A percentile compares a stretch with the other conserved stretches of the same genome.
These are phyloP conservation scores for Mustelus asterias DNA, from an alignment of 2,113 vertebrate species.

Conservation along the genomic window DNA sequence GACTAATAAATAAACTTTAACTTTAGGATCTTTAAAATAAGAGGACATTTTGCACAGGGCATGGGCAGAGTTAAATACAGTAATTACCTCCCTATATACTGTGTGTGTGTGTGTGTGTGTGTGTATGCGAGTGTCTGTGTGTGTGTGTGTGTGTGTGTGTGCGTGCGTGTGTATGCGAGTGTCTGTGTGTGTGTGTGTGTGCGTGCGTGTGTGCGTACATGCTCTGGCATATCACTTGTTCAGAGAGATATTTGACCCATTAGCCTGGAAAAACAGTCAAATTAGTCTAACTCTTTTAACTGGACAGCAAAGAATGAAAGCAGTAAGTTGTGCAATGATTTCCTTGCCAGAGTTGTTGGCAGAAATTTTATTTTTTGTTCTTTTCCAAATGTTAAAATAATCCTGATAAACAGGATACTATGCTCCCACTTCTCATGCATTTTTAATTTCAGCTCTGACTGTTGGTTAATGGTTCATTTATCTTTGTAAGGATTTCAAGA, in stretches of 20 bases:
- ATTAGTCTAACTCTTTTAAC: not conserved
- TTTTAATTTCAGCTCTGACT: not conserved
- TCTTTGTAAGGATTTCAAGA: not conserved
- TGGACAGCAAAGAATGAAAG: not conserved
- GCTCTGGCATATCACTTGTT: not conserved
- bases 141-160: too few relatives aligned
- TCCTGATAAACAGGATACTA: not conserved
- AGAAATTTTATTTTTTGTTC: not conserved
- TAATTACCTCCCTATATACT: not conserved
- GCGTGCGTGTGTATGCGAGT: not conserved
- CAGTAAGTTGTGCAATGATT: not conserved
- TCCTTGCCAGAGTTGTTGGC: not conserved
- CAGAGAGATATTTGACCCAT: not conserved
- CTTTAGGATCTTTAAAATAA: not conserved
- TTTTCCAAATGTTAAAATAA: not conserved
- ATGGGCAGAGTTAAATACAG: not conserved
- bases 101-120: too few relatives aligned
- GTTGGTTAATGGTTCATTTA: not conserved
- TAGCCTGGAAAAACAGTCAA: not conserved
- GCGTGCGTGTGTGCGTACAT: not conserved
- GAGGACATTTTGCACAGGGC: not conserved
- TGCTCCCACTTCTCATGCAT: not conserved
- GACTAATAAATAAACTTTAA: too few relatives aligned
- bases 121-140: too few relatives aligned
- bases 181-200: not conserved